Conservation (phyloP, 1,140 invertebrate species). For the Panagrolaimus sp. region DNA sequence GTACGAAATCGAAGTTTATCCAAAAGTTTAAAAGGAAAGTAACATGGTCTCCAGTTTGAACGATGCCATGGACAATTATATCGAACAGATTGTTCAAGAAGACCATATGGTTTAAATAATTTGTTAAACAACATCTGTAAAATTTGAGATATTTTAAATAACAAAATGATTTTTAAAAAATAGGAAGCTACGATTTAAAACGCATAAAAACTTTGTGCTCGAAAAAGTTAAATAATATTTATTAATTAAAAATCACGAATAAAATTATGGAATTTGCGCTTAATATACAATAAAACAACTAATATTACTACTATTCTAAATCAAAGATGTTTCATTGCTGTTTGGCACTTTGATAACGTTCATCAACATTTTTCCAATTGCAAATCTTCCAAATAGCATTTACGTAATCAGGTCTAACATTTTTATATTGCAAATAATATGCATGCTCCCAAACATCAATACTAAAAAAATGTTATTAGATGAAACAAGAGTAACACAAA, state of each 20-base stretch:
- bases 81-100: conserved; percentile 22
- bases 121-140: background rate
- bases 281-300: too few species aligned
- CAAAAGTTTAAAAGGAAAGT: conserved; percentile 39
- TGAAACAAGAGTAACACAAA: too few species aligned
- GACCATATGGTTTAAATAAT: conserved; percentile 15
- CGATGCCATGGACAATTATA: conserved; percentile 44
- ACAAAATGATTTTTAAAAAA: too few species aligned
- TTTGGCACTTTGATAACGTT: conserved; percentile 63
- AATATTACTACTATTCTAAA: too few species aligned
- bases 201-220: too few species aligned
- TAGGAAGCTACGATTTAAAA: too few species aligned
- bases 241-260: too few species aligned
- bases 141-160: background rate
- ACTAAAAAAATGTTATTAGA: conserved; percentile 56
- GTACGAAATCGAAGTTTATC: conserved; percentile 36
- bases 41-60: conserved; percentile 39
- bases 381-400: conserved; percentile 93
- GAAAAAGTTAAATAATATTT: too few species aligned
- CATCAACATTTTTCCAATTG: conserved; percentile 90
- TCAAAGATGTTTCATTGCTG: too few species aligned
- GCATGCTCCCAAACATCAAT: conserved; percentile 99
- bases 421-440: conserved; percentile 95
- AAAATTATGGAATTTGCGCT: too few species aligned
- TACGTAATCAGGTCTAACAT: conserved; percentile 92